Percentiles rank a stretch among this genome's conserved stretches.
These are phyloP conservation scores for Ceuthmochares aereus DNA, from an alignment of 2,113 vertebrate species.

Conservation along the genomic window DNA sequence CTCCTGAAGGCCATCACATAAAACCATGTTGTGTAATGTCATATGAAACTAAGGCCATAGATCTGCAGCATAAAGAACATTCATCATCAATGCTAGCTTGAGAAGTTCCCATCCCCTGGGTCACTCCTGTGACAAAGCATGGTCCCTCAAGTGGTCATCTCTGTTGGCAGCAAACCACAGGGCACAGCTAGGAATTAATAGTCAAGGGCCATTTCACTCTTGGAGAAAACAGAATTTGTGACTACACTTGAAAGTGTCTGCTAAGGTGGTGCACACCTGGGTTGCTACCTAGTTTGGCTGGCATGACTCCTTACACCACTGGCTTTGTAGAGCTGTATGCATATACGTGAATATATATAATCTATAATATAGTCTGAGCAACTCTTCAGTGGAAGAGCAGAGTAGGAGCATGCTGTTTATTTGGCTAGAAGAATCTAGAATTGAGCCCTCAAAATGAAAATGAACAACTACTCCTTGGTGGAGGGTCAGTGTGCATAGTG, in stretches of 20 bases:
- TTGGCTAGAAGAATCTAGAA: not conserved
- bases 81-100: not conserved
- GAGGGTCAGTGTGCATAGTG: not conserved
- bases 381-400: not conserved
- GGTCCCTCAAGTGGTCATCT: not conserved
- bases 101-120: not conserved
- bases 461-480: not conserved
- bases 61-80: not conserved
- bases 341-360: not conserved
- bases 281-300: not conserved
- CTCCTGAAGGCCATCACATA: not conserved
- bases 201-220: not conserved
- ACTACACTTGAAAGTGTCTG: not conserved
- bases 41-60: not conserved
- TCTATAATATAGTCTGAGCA: not conserved
- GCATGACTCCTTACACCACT: not conserved
- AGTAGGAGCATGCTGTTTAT: not conserved
- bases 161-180: not conserved
- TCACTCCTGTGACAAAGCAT: not conserved
- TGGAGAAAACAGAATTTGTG: not conserved
- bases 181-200: not conserved
- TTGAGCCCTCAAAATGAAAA: slow-evolving; percentile 10
- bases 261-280: not conserved
- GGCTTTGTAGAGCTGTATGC: not conserved
- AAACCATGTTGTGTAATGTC: not conserved